Percentiles rank a stretch among this genome's conserved stretches.
These are phyloP conservation scores for Chloroclystis v-ata DNA, from an alignment of 2,888 invertebrate genomes.

Conservation along the genomic window DNA sequence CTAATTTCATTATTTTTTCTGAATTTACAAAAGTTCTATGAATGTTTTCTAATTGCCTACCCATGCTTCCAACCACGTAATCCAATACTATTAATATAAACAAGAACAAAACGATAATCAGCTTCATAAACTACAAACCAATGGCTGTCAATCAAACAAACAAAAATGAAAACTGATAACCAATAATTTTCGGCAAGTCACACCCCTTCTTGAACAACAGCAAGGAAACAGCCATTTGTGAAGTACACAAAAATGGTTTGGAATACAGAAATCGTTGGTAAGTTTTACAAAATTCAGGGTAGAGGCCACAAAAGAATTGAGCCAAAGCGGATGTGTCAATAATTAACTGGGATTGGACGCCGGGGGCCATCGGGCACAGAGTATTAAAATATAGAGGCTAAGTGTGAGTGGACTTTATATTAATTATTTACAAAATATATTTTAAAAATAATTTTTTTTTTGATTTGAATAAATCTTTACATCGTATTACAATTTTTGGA, in stretches of 20 bases:
- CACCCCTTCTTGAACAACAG: slow-evolving; percentile 14
- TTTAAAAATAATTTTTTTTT: too few species aligned
- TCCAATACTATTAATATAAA: neutral
- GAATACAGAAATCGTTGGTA: slow-evolving; percentile 1
- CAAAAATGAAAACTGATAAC: slow-evolving; percentile 23
- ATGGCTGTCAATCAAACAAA: slow-evolving; percentile 3
- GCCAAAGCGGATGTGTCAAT: slow-evolving; percentile 74
- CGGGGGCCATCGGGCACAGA: slow-evolving; percentile 64
- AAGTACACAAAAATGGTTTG: slow-evolving; percentile 2
- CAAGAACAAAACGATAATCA: neutral
- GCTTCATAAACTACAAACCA: slow-evolving; percentile 1
- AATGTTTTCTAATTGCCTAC: too few species aligned
- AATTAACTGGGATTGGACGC: slow-evolving; percentile 74
- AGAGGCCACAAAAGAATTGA: slow-evolving; percentile 19
- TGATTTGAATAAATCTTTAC: too few species aligned
- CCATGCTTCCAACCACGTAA: neutral
- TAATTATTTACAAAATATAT: too few species aligned
- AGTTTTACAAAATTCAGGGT: slow-evolving; percentile 5
- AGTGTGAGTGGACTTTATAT: neutral
- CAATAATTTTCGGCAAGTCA: slow-evolving; percentile 20
- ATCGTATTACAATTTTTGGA: too few species aligned
- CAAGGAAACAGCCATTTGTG: slow-evolving; percentile 19
- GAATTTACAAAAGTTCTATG: too few species aligned
- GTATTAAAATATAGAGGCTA: slow-evolving; percentile 51
- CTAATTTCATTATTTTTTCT: too few species aligned